Evolutionary conservation across 2,113 vertebrate species (phyloP), one percentile per base, ranked within the genome.

Genomic region (Gavialis gangeticus): DNA sequence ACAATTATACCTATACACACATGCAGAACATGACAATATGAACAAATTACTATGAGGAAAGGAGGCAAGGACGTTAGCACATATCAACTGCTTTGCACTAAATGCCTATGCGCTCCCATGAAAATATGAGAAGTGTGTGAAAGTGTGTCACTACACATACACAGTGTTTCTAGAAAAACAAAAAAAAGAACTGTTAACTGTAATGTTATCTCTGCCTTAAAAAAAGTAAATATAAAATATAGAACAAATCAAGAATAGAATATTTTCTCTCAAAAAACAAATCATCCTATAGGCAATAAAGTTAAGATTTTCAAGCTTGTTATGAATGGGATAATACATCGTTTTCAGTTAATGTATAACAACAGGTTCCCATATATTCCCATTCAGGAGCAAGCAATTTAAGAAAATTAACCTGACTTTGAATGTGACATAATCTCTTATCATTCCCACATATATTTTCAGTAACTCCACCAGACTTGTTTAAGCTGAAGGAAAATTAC

Each of bases 391-490:
- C 46, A 64, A 75, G 16, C 10, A 30, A 69, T 22, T 71, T 6
- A 78, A 66, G 63, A 34, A 77, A 71, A 28, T 3, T 19, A n/a
- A 75, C 6, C 28, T 55, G 6, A 22, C 30, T 85, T 85, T 46
- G 12, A 60, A 21, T 6, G n/a, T 34, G 19, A n/a, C 22, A 82
- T 10, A 1, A 6, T 9, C 71, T 55, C 67, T 22, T 4, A 46
- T 12, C 12, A 71, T 1, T 75, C 12, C 22, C 69, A 8, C 0
- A 1, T 24, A 58, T 17, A 14, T 0, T 2, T 67, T 27, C 79
- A 77, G n/a, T 60, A 63, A 54, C 28, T 6, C 21, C 3, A 21
- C 55, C 64, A 84, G 62, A 15, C 3, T 25, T 62, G 16, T 19
- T 81, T 75, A 57, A 46, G 77, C 3, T 30, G 54, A 80, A 63